These are phyloP conservation scores for Leguminivora glycinivorella DNA, from an alignment of 1,140 invertebrate species.

Conservation along the genomic window DNA sequence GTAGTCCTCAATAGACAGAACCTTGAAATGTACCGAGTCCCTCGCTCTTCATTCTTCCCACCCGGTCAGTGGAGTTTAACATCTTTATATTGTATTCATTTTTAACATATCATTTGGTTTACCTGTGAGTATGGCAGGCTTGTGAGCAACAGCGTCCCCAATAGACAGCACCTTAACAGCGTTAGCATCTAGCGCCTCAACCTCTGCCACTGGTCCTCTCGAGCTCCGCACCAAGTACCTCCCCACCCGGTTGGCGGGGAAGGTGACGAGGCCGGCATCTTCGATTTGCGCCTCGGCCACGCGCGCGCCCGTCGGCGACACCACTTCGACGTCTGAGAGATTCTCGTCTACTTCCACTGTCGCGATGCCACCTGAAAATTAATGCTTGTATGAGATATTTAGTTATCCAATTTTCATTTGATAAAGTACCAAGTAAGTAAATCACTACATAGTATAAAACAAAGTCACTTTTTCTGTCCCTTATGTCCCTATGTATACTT, in stretches of 20 bases:
- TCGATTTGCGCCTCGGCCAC: constrained; percentile 75
- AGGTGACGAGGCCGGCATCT: constrained; percentile 78
- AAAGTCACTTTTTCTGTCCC: no score
- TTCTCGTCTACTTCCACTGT: constrained; percentile 80
- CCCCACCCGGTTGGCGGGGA: constrained; percentile 78
- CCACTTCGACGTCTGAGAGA: constrained; percentile 79
- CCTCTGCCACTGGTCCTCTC: constrained; percentile 76
- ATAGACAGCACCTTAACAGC: constrained; percentile 89
- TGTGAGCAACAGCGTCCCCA: constrained; percentile 89
- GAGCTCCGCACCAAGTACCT: constrained; percentile 77
- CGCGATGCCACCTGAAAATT: constrained; percentile 68
- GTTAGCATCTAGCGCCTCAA: constrained; percentile 92
- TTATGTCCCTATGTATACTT: no score
- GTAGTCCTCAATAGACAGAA: no score
- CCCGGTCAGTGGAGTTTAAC: constrained; percentile 59
- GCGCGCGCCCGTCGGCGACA: constrained; percentile 77
- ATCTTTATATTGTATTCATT: no score
- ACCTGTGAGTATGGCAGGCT: constrained; percentile 89
- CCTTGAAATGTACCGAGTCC: no score
- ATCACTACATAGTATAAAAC: no score
- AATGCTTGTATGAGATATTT: constrained; percentile 18
- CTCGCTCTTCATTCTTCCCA: constrained; percentile 76
- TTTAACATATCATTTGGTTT: constrained; percentile 35
- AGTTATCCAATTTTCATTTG: no score
- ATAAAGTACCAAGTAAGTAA: no score